Percentiles rank a stretch among this genome's conserved stretches.
Evolutionary conservation across 1,140 invertebrate species (phyloP).

Genomic region (Bombyx mandarina): DNA sequence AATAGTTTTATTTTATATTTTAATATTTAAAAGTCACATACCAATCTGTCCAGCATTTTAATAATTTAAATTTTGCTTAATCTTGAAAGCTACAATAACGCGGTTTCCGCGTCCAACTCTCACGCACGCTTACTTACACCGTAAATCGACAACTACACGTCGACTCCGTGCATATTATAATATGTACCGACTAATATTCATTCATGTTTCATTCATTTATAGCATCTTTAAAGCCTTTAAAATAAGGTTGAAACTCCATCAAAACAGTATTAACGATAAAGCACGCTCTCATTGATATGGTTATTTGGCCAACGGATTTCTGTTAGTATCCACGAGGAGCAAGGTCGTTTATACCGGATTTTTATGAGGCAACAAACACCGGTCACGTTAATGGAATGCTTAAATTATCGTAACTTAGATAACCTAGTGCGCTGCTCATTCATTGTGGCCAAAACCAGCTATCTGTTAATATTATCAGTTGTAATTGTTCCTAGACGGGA

Average conservation of each 20-base stretch:
- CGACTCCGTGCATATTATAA: conserved; percentile 6
- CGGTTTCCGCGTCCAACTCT: not conserved
- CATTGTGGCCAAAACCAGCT: too few relatives aligned
- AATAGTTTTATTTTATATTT: not conserved
- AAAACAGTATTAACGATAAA: conserved; percentile 1
- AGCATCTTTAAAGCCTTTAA: not conserved
- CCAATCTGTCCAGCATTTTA: not conserved
- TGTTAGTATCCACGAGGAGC: conserved; percentile 10
- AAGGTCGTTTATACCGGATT: conserved; percentile 15
- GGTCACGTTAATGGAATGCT: too few relatives aligned
- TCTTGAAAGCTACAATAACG: too few relatives aligned
- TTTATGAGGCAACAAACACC: not conserved
- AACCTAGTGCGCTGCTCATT: too few relatives aligned
- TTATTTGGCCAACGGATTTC: conserved; percentile 15
- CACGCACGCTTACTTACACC: conserved; percentile 4
- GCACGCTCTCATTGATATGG: conserved; percentile 9
- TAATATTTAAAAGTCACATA: not conserved
- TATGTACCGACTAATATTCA: not conserved
- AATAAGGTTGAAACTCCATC: conserved; percentile 11
- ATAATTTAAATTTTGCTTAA: not conserved
- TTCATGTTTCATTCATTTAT: too few relatives aligned
- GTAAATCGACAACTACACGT: conserved; percentile 1
- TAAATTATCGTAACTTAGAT: too few relatives aligned
- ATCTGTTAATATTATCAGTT: too few relatives aligned
- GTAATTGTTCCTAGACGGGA: too few relatives aligned